A percentile compares a stretch with the other conserved stretches of the same genome.
Conservation (phyloP, 2,888 invertebrate genomes). For the Acanthosoma haemorrhoidale region DNA sequence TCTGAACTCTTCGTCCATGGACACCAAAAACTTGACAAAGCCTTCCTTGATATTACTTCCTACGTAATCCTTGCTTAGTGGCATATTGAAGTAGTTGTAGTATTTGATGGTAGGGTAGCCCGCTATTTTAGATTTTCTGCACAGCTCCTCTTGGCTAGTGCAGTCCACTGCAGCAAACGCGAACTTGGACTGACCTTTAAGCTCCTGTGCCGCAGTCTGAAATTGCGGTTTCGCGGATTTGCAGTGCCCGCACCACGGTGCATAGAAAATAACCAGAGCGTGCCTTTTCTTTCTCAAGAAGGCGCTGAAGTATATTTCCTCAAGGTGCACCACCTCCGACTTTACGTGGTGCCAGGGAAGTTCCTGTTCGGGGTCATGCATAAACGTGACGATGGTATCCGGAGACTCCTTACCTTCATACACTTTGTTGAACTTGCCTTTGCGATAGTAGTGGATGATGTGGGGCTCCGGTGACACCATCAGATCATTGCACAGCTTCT, state of each 20-base stretch:
- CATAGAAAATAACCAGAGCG: constrained; percentile 84
- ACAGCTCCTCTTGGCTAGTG: constrained; percentile 58
- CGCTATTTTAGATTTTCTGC: constrained; percentile 63
- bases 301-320: constrained; percentile 63
- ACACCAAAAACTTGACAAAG: not conserved
- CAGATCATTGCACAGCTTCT: not conserved
- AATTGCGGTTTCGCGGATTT: constrained; percentile 80
- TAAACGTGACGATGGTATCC: constrained; percentile 68
- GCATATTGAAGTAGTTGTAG: constrained; percentile 74
- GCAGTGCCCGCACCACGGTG: constrained; percentile 91
- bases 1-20: not conserved
- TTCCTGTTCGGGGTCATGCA: constrained; percentile 73
- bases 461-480: not conserved
- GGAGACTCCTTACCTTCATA: constrained; percentile 82
- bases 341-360: constrained; percentile 73
- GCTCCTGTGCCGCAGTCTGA: constrained; percentile 64
- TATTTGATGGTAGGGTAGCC: constrained; percentile 85
- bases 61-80: not conserved
- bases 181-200: constrained; percentile 70
- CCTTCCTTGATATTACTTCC: not conserved
- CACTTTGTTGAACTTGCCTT: constrained; percentile 63
- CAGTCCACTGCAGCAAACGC: constrained; percentile 81
- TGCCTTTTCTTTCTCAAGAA: constrained; percentile 79
- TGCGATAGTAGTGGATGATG: constrained; percentile 42
- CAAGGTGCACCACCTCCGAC: constrained; percentile 69